Percentiles rank a stretch among this genome's conserved stretches.
Conservation (phyloP, 2,888 invertebrate genomes). For the Spilarctia lutea region DNA sequence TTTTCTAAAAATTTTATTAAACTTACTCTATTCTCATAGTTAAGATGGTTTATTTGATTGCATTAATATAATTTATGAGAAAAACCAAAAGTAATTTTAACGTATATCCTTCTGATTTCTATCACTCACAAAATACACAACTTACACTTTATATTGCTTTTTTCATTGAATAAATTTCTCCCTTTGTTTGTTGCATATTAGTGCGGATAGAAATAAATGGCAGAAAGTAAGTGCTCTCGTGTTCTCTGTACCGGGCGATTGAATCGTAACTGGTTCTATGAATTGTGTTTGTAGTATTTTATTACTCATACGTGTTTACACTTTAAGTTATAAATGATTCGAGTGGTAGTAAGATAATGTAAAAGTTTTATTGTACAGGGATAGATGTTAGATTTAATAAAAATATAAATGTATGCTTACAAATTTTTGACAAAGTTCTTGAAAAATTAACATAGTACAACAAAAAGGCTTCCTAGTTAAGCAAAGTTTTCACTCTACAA, state of each 20-base stretch:
- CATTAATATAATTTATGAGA: no score
- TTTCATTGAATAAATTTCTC: background rate
- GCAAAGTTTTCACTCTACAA: background rate
- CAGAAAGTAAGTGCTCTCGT: conserved; percentile 45
- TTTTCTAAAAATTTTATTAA: background rate
- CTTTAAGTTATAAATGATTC: background rate
- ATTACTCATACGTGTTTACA: background rate
- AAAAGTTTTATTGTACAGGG: background rate
- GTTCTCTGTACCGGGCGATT: conserved; percentile 52
- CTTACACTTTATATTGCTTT: background rate
- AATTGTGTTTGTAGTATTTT: conserved; percentile 6
- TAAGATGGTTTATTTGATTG: background rate
- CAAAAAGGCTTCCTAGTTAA: background rate
- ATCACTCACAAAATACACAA: background rate
- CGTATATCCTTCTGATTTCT: background rate
- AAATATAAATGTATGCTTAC: background rate
- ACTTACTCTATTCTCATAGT: background rate
- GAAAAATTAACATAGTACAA: background rate
- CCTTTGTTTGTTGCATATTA: background rate
- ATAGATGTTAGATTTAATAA: background rate
- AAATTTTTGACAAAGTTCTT: background rate
- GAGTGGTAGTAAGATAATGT: background rate
- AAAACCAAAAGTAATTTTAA: background rate
- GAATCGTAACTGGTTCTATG: conserved; percentile 38
- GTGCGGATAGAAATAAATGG: background rate